A percentile compares a stretch with the other conserved stretches of the same genome.
These are phyloP conservation scores for Clanis bilineata DNA, from an alignment of 2,888 invertebrate genomes.

Conservation along the genomic window DNA sequence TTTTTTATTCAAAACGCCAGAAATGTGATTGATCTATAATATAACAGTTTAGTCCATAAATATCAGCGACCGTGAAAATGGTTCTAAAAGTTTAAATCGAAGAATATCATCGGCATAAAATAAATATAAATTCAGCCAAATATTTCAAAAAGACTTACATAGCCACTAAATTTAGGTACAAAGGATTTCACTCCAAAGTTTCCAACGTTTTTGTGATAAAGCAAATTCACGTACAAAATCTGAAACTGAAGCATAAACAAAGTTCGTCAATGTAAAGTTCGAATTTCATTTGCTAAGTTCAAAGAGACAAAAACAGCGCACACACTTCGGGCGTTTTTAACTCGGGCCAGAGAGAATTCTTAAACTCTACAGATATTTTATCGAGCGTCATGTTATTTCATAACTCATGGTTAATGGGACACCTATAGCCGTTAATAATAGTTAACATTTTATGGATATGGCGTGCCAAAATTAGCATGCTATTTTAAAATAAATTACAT, in stretches of 20 bases:
- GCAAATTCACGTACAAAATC: conserved; percentile 25
- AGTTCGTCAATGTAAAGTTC: conserved; percentile 33
- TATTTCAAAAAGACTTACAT: not conserved
- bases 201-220: conserved; percentile 9
- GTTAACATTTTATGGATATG: not conserved
- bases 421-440: not conserved
- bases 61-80: not conserved
- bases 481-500: too few species aligned
- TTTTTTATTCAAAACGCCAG: too few species aligned
- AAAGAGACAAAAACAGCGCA: conserved; percentile 41
- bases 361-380: not conserved
- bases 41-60: too few species aligned
- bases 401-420: not conserved
- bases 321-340: conserved; percentile 30
- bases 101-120: not conserved
- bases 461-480: not conserved
- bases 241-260: conserved; percentile 28
- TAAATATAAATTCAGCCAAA: not conserved
- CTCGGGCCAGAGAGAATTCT: conserved; percentile 15
- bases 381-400: not conserved
- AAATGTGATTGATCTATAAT: too few species aligned
- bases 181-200: conserved; percentile 4
- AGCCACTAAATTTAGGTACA: conserved; percentile 1
- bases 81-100: not conserved
- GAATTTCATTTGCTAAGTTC: conserved; percentile 39